Evolutionary conservation across 2,113 vertebrate genomes (phyloP).

Genomic region (Bubo blakistoni): DNA sequence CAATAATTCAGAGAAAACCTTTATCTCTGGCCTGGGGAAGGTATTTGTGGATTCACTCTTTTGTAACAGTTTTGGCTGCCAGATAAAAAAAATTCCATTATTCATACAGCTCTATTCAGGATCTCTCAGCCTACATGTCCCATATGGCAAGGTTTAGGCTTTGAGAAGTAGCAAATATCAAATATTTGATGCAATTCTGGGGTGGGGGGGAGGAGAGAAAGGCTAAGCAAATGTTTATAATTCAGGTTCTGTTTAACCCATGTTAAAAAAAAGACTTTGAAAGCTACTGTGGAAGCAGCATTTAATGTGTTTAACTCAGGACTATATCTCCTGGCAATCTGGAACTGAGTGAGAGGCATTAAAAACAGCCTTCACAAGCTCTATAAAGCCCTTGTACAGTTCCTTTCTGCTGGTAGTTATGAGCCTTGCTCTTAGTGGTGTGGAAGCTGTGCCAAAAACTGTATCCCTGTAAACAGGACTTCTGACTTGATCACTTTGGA

Average conservation of each 20-base stretch:
- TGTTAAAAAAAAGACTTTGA: not conserved
- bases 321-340: not conserved
- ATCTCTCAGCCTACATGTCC: not conserved
- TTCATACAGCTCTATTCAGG: not conserved
- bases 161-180: not conserved
- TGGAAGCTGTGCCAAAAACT: not conserved
- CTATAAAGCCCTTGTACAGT: not conserved
- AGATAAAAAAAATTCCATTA: not conserved
- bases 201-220: not conserved
- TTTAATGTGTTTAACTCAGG: not conserved
- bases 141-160: not conserved
- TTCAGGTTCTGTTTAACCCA: not conserved
- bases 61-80: not conserved
- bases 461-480: not conserved
- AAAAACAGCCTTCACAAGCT: not conserved
- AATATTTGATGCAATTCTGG: not conserved
- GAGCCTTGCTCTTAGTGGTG: not conserved
- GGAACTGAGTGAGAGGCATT: not conserved
- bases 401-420: not conserved
- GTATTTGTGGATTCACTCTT: not conserved
- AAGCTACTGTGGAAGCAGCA: not conserved
- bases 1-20: not conserved
- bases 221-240: not conserved
- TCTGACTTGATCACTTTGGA: not conserved
- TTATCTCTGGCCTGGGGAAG: not conserved